A percentile compares a stretch with the other conserved stretches of the same genome.
Evolutionary conservation across 92 coral and sea anemone genomes (phyloP).

Genomic region (Umimayanthus kanabou): DNA sequence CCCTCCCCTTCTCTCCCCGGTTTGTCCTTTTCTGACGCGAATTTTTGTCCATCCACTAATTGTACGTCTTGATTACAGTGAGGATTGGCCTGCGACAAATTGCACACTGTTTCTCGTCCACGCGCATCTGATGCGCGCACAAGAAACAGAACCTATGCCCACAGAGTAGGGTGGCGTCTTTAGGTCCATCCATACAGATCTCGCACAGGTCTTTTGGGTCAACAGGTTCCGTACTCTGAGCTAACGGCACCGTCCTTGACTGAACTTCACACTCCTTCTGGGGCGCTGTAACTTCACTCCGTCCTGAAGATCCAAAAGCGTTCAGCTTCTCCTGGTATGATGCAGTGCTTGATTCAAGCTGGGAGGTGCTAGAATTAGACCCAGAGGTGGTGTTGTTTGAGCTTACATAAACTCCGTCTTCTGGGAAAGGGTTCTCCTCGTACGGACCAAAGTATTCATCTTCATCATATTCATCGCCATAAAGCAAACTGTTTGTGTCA

Average conservation of each 20-base stretch:
- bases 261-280: not conserved
- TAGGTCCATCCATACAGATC: conserved; percentile 66
- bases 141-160: conserved; percentile 67
- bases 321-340: not conserved
- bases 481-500: not conserved
- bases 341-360: not conserved
- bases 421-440: not conserved
- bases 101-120: conserved; percentile 65
- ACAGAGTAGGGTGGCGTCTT: conserved; percentile 66
- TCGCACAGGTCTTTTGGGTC: conserved; percentile 43
- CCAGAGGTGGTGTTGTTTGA: not conserved
- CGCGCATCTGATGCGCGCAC: conserved; percentile 70
- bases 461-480: conserved; percentile 4
- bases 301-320: not conserved
- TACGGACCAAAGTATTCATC: not conserved
- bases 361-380: not conserved
- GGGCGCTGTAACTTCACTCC: not conserved
- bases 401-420: not conserved
- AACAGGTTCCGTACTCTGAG: not conserved
- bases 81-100: conserved; percentile 65
- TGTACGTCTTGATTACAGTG: conserved; percentile 69
- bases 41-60: conserved; percentile 22
- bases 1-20: no score
- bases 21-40: no score
- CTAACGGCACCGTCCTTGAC: conserved; percentile 8